A percentile compares a stretch with the other conserved stretches of the same genome.
Conservation (phyloP, 2,797 vertebrate species). For the Sebastes itinus region DNA sequence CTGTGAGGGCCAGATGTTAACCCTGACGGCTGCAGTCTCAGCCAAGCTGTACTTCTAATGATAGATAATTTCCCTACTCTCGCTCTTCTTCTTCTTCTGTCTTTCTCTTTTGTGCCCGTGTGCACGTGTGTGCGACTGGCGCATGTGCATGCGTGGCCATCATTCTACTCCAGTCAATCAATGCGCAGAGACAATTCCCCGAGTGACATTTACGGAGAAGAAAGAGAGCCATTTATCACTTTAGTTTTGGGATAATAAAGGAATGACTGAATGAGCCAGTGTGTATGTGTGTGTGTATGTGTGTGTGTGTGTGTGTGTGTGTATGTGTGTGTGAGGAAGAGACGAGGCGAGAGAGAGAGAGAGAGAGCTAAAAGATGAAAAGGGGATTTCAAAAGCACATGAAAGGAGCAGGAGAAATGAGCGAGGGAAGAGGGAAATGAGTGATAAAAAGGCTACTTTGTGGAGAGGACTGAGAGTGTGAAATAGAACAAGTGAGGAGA, state of each 20-base stretch:
- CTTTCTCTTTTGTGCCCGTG: slow-evolving; percentile 6
- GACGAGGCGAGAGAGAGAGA: slow-evolving; percentile 35
- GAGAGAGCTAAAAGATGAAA: slow-evolving; percentile 73
- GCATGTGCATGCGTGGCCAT: slow-evolving; percentile 70
- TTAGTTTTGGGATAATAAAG: slow-evolving; percentile 81
- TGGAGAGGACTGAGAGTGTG: slow-evolving; percentile 73
- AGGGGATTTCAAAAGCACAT: slow-evolving; percentile 80
- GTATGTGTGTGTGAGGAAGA: slow-evolving; percentile 4
- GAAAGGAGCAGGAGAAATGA: slow-evolving; percentile 81
- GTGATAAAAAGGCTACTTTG: slow-evolving; percentile 82
- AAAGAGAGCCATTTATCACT: slow-evolving; percentile 81
- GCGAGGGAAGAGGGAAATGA: slow-evolving; percentile 79
- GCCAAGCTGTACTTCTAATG: slow-evolving; percentile 57
- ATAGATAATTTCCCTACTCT: slow-evolving; percentile 47
- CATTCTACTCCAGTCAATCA: slow-evolving; percentile 77
- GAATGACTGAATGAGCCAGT: slow-evolving; percentile 77
- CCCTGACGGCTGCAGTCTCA: slow-evolving; percentile 49
- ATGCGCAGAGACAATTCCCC: slow-evolving; percentile 78
- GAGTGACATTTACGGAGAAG: slow-evolving; percentile 81
- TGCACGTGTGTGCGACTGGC: slow-evolving; percentile 28
- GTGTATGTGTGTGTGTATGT: slow-evolving; percentile 38
- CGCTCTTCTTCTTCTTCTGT: slow-evolving; percentile 5
- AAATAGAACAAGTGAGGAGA: slow-evolving; percentile 78
- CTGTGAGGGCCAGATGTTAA: slow-evolving; percentile 61
- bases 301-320: neutral